Evolutionary conservation across 1,140 invertebrate species (phyloP).

Genomic region (Lepidurus couesii): DNA sequence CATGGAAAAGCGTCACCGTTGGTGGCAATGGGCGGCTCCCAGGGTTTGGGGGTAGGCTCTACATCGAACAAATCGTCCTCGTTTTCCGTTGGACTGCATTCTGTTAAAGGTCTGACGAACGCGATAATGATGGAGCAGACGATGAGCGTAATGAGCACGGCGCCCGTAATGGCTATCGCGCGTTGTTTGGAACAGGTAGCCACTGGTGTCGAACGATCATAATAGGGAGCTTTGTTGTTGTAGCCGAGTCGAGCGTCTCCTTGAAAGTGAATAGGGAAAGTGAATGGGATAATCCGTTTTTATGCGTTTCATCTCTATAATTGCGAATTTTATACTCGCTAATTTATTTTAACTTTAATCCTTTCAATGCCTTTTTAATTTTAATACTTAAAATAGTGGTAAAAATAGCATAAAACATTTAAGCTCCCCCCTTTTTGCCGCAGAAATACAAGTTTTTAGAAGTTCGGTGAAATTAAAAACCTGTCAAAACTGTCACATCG

Average conservation of each 20-base stretch:
- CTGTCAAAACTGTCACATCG: constrained; percentile 8
- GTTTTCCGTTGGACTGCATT: constrained; percentile 28
- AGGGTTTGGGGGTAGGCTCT: constrained; percentile 29
- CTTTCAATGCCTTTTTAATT: too few species aligned
- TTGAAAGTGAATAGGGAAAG: constrained; percentile 46
- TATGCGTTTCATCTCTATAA: constrained; percentile 37
- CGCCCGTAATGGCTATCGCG: constrained; percentile 68
- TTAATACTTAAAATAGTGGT: too few species aligned
- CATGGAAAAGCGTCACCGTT: constrained; percentile 75
- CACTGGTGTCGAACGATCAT: constrained; percentile 63
- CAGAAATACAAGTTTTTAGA: background rate
- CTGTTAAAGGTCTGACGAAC: constrained; percentile 66
- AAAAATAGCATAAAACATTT: too few species aligned
- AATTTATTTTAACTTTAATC: background rate
- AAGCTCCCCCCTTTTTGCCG: too few species aligned
- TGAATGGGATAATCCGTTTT: constrained; percentile 39
- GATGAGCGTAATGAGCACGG: constrained; percentile 71
- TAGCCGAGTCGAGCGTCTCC: constrained; percentile 61
- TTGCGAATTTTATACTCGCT: background rate
- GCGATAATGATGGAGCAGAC: constrained; percentile 78
- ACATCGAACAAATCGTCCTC: constrained; percentile 29
- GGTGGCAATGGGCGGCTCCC: constrained; percentile 52
- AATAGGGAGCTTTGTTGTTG: constrained; percentile 61
- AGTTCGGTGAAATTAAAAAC: background rate
- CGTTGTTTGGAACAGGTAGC: constrained; percentile 79